Conservation (phyloP, 2,888 invertebrate genomes). For the Ceriagrion tenellum region DNA sequence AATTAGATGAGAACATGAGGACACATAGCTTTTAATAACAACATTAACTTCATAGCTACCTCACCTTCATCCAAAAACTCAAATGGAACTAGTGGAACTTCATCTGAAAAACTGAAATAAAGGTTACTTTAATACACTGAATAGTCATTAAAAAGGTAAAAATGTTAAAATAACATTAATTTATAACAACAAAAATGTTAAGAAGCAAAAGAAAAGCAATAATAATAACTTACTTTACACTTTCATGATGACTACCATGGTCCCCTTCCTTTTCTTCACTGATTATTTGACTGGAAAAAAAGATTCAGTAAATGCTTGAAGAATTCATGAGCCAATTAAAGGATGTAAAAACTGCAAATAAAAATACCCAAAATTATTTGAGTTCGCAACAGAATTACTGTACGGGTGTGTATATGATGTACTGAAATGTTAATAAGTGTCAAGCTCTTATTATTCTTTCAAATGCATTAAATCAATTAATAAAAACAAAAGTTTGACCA, state of each 20-base stretch:
- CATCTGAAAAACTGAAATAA: constrained; percentile 83
- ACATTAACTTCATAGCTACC: constrained; percentile 21
- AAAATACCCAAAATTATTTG: constrained; percentile 65
- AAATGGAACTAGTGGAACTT: constrained; percentile 83
- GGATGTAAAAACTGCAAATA: constrained; percentile 67
- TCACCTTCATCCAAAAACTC: constrained; percentile 86
- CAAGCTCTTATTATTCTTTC: constrained; percentile 39
- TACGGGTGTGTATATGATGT: constrained; percentile 51
- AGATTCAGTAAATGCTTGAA: constrained; percentile 67
- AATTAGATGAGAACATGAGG: background rate
- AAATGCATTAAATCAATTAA: constrained; percentile 41
- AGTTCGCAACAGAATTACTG: constrained; percentile 55
- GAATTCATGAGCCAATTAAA: constrained; percentile 68
- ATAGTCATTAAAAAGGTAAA: constrained; percentile 69
- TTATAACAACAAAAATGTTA: constrained; percentile 68
- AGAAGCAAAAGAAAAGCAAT: constrained; percentile 68
- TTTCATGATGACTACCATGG: constrained; percentile 79
- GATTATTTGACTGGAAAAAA: constrained; percentile 83
- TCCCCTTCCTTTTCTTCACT: constrained; percentile 83
- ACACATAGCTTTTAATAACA: background rate
- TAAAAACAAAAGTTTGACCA: constrained; percentile 1
- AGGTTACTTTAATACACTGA: constrained; percentile 40
- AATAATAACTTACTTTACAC: constrained; percentile 78
- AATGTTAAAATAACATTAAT: constrained; percentile 67
- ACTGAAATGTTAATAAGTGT: background rate